A percentile compares a stretch with the other conserved stretches of the same genome.
Evolutionary conservation across 1,140 invertebrate genomes (phyloP).

Genomic region (Lordiphosa clarofinis): DNA sequence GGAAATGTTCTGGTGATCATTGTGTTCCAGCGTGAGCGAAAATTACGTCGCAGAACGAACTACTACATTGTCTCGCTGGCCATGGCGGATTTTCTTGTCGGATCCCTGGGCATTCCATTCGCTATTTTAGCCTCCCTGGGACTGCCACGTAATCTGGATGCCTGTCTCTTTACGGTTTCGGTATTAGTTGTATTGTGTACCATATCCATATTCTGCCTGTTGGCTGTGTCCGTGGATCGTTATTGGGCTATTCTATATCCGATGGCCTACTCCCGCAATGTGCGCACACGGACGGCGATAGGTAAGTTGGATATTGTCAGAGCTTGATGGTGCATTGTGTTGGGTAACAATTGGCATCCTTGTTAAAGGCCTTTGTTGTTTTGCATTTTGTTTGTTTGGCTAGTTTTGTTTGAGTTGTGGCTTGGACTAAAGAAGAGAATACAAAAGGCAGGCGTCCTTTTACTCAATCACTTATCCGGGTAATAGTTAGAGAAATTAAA

Average conservation of each 20-base stretch:
- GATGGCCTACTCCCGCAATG: constrained; percentile 92
- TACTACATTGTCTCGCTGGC: constrained; percentile 95
- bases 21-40: constrained; percentile 88
- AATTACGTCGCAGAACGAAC: constrained; percentile 90
- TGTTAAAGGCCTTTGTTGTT: constrained; percentile 1
- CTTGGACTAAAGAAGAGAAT: constrained; percentile 4
- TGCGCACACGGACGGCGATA: constrained; percentile 90
- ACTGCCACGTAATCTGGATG: constrained; percentile 87
- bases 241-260: constrained; percentile 96
- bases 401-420: constrained; percentile 53
- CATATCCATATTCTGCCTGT: constrained; percentile 93
- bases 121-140: constrained; percentile 88
- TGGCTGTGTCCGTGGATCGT: constrained; percentile 93
- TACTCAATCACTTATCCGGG: not conserved
- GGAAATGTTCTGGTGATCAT: constrained; percentile 92
- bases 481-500: constrained; percentile 7
- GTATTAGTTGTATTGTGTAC: constrained; percentile 93
- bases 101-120: constrained; percentile 90
- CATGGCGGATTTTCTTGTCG: constrained; percentile 90
- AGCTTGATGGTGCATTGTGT: constrained; percentile 8
- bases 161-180: constrained; percentile 93
- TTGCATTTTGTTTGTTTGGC: constrained; percentile 31
- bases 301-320: constrained; percentile 82
- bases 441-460: constrained; percentile 11
- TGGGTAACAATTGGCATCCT: not conserved